Conservation (phyloP, 2,888 invertebrate species). For the Philonicus albiceps region DNA sequence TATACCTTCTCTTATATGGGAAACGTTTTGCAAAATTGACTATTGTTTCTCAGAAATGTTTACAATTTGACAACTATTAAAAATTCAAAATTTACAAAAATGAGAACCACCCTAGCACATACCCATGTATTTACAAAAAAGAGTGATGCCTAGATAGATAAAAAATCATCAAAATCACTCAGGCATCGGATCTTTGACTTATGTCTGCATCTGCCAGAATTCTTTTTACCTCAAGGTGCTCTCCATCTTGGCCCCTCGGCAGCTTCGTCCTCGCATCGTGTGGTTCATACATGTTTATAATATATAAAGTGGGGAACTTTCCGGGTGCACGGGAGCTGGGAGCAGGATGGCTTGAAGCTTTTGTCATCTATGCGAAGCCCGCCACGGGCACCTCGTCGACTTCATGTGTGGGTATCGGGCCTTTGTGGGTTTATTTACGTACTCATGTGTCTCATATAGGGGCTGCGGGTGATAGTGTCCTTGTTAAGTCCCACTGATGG, state of each 20-base stretch:
- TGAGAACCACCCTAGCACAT: too few species aligned
- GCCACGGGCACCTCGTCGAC: background rate
- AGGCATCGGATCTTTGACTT: background rate
- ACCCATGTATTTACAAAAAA: background rate
- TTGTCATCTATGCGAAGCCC: background rate
- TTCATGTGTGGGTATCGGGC: background rate
- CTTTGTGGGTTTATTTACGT: constrained; percentile 2
- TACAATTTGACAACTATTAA: too few species aligned
- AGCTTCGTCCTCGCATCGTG: background rate
- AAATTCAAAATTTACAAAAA: too few species aligned
- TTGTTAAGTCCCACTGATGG: constrained; percentile 2
- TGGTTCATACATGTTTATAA: background rate
- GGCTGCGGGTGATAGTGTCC: constrained; percentile 9
- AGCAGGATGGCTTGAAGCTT: background rate
- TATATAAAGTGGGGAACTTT: background rate
- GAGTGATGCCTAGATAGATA: too few species aligned
- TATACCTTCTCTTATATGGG: too few species aligned
- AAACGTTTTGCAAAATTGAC: too few species aligned
- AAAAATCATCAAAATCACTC: background rate
- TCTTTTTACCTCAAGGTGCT: background rate
- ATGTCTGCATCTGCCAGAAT: background rate
- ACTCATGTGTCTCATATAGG: background rate
- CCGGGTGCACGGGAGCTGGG: background rate
- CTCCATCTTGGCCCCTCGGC: background rate
- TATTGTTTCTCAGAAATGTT: too few species aligned